Conservation (phyloP, 2,888 invertebrate species). For the Strigamia crassipes region DNA sequence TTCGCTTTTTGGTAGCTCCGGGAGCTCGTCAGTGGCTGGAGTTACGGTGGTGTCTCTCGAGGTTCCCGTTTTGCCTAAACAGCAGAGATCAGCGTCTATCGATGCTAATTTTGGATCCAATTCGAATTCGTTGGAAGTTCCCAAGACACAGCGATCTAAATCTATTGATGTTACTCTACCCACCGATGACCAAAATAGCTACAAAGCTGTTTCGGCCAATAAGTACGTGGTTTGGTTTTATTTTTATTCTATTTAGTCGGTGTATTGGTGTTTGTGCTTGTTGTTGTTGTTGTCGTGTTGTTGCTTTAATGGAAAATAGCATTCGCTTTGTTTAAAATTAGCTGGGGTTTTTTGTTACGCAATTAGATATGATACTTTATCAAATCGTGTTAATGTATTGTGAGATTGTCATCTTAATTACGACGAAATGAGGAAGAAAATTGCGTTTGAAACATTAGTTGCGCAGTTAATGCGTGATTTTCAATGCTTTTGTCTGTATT, state of each 20-base stretch:
- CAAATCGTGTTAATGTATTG: too few relatives aligned
- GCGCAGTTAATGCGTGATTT: too few relatives aligned
- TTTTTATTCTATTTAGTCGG: neutral
- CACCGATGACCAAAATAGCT: slow-evolving; percentile 80
- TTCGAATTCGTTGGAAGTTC: slow-evolving; percentile 63
- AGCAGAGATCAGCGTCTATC: slow-evolving; percentile 84
- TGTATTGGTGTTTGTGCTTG: neutral
- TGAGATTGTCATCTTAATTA: too few relatives aligned
- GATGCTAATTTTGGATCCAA: slow-evolving; percentile 83
- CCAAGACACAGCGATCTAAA: slow-evolving; percentile 68
- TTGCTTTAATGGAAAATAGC: too few relatives aligned
- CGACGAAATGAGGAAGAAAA: too few relatives aligned
- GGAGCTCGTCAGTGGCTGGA: slow-evolving; percentile 55
- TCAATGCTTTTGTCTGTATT: too few relatives aligned
- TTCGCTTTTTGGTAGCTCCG: slow-evolving; percentile 51
- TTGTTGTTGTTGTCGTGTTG: too few relatives aligned
- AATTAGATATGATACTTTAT: too few relatives aligned
- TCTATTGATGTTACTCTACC: slow-evolving; percentile 87
- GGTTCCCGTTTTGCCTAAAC: slow-evolving; percentile 76
- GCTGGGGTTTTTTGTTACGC: too few relatives aligned
- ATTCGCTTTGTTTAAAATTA: too few relatives aligned
- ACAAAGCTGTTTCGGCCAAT: slow-evolving; percentile 69
- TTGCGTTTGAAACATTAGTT: too few relatives aligned
- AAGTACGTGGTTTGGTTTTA: neutral
- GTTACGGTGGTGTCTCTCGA: slow-evolving; percentile 77